phyloP scores from a whole-genome alignment of 2,797 vertebrate species.

The Danio kyathit region DNA sequence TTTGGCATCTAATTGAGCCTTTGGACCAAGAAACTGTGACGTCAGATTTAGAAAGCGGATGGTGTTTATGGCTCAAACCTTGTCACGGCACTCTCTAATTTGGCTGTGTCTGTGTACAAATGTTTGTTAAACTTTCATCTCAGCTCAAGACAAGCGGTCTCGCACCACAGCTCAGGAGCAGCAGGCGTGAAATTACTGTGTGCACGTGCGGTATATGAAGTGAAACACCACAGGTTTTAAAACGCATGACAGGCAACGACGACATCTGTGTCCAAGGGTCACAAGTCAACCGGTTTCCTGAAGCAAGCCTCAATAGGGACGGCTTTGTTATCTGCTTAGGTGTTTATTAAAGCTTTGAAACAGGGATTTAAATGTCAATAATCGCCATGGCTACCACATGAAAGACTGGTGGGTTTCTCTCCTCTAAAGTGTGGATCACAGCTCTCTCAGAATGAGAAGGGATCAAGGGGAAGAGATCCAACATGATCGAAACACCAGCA shows the following conservation, averaged over 20 bases:
- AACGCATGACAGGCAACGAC: constrained; percentile 7
- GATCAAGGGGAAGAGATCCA: background rate
- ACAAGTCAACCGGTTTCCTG: constrained; percentile 6
- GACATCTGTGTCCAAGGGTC: constrained; percentile 24
- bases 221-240: constrained; percentile 30
- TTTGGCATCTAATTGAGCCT: no score
- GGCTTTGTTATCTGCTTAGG: constrained; percentile 40
- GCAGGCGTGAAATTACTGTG: constrained; percentile 54
- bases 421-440: constrained; percentile 30
- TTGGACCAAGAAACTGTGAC: no score
- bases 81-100: background rate
- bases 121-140: constrained; percentile 49
- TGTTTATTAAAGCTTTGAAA: constrained; percentile 47
- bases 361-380: constrained; percentile 48
- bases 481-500: background rate
- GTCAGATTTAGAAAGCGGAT: background rate
- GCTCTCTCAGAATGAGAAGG: background rate
- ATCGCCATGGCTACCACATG: constrained; percentile 43
- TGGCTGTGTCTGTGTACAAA: background rate
- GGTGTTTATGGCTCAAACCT: constrained; percentile 21
- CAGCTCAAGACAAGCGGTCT: constrained; percentile 23
- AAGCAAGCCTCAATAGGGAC: constrained; percentile 1
- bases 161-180: constrained; percentile 46
- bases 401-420: constrained; percentile 28
- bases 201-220: constrained; percentile 31